These are phyloP conservation scores for Lepus americanus DNA, from an alignment of 2,113 vertebrate species.

Conservation along the genomic window DNA sequence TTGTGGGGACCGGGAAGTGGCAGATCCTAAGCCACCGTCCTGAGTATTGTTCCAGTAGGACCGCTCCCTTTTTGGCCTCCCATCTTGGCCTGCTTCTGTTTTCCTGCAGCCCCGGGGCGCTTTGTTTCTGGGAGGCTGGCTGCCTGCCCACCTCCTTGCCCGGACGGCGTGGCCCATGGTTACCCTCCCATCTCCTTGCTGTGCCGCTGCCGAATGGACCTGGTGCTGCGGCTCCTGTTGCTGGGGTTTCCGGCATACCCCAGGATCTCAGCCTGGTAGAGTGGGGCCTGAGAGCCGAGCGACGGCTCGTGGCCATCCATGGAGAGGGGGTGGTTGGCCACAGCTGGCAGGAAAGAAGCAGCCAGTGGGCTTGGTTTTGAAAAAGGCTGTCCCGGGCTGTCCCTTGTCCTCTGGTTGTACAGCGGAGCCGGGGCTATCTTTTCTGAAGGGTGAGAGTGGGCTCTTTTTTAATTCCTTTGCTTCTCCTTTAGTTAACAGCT, in stretches of 20 bases:
- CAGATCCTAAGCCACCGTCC: not conserved
- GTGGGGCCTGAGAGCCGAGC: not conserved
- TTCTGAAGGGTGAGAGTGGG: not conserved
- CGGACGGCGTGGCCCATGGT: not conserved
- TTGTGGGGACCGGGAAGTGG: conserved; percentile 27
- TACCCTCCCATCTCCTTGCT: not conserved
- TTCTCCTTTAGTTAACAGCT: conserved; percentile 28
- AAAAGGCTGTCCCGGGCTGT: not conserved
- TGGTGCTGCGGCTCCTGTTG: not conserved
- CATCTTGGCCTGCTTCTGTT: not conserved
- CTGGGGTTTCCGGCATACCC: not conserved
- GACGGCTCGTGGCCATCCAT: not conserved
- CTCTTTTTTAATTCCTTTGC: conserved; percentile 15
- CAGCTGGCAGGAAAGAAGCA: not conserved
- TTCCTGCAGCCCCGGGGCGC: not conserved
- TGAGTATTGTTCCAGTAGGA: not conserved
- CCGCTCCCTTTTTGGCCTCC: not conserved
- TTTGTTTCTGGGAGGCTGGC: conserved; percentile 46
- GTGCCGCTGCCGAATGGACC: not conserved
- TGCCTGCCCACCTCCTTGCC: not conserved
- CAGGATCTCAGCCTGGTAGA: rapidly evolving
- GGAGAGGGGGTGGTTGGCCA: not conserved
- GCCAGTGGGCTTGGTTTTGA: not conserved
- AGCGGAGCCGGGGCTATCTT: not conserved
- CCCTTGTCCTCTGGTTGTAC: not conserved